phyloP scores from a whole-genome alignment of 2,113 vertebrate species.

The Burhinus oedicnemus region DNA sequence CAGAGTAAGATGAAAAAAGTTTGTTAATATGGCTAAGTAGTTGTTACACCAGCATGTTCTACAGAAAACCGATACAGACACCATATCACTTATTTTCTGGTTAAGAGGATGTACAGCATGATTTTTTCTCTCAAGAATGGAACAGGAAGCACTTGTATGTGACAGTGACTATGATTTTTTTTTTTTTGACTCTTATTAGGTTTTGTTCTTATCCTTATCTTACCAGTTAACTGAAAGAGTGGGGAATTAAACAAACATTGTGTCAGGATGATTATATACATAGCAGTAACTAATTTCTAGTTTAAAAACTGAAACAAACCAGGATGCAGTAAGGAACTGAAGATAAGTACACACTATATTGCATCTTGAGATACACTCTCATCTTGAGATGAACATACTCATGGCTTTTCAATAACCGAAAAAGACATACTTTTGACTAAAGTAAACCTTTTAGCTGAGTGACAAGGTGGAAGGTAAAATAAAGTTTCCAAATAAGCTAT shows the following conservation, averaged over 20 bases:
- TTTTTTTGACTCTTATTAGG: not conserved
- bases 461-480: not conserved
- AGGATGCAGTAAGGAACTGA: not conserved
- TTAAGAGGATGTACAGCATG: not conserved
- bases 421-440: not conserved
- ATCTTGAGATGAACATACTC: not conserved
- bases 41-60: not conserved
- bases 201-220: not conserved
- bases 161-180: not conserved
- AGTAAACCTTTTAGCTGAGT: not conserved
- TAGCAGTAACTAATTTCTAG: not conserved
- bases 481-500: not conserved
- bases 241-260: not conserved
- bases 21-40: not conserved
- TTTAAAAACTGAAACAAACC: not conserved
- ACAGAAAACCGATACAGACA: not conserved
- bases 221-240: not conserved
- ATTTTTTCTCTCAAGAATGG: rapidly evolving
- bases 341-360: not conserved
- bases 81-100: not conserved
- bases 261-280: not conserved
- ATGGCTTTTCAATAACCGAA: not conserved
- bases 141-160: not conserved
- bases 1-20: not conserved
- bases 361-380: not conserved